Percentiles rank a stretch among this genome's conserved stretches.
These are phyloP conservation scores for Chloroceryle amazona DNA, from an alignment of 2,797 vertebrate genomes.

Conservation along the genomic window DNA sequence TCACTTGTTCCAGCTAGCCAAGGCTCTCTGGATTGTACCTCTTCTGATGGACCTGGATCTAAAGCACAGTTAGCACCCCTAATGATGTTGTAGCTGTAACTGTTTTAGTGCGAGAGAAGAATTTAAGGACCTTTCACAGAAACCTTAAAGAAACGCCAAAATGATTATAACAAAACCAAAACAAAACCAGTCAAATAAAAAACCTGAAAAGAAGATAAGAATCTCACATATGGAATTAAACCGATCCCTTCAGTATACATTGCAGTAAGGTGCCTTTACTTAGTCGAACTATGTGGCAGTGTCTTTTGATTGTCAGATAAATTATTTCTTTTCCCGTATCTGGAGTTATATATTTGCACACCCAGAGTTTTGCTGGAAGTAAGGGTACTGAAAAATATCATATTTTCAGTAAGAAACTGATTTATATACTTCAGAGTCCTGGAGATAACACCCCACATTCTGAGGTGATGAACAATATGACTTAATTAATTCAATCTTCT, in stretches of 20 bases:
- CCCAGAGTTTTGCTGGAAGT: background rate
- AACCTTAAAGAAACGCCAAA: background rate
- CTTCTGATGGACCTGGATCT: background rate
- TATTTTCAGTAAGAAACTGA: slow-evolving; percentile 3
- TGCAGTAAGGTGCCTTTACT: background rate
- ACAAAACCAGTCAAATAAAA: background rate
- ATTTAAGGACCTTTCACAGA: background rate
- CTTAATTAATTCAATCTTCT: background rate
- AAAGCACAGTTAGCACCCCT: background rate
- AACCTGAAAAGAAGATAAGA: background rate
- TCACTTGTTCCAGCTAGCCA: background rate
- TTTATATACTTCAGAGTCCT: background rate
- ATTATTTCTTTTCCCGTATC: background rate
- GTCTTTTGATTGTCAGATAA: background rate
- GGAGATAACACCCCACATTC: background rate
- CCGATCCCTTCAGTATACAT: background rate
- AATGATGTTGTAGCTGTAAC: background rate
- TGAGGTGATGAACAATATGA: background rate
- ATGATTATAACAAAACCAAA: background rate
- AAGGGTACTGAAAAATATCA: background rate
- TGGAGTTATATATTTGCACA: background rate
- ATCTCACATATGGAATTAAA: background rate
- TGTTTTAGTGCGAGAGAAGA: background rate
- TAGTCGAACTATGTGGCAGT: background rate
- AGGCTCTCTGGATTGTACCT: background rate